Conservation (phyloP, 2,797 vertebrate species). For the Phalanger gymnotis region DNA sequence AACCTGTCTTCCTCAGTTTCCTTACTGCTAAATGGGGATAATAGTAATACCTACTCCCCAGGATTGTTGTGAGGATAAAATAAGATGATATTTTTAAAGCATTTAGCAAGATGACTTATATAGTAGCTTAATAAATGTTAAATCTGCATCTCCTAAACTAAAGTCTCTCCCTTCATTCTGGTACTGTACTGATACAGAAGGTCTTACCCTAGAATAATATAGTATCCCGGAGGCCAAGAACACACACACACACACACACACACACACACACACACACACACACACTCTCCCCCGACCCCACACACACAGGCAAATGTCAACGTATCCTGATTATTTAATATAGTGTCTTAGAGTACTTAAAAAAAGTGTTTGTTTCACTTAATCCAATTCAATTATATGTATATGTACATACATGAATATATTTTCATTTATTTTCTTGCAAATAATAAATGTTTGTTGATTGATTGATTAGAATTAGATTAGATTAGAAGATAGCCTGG, state of each 20-base stretch:
- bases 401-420: neutral
- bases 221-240: neutral
- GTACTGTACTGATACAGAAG: neutral
- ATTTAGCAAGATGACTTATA: neutral
- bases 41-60: neutral
- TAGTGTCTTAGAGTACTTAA: neutral
- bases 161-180: neutral
- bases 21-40: neutral
- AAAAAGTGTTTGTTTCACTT: neutral
- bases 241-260: neutral
- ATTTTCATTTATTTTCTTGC: neutral
- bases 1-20: neutral
- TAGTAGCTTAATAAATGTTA: neutral
- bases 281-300: too few species aligned
- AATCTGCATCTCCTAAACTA: neutral
- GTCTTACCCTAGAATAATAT: neutral
- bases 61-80: neutral
- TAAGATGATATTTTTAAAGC: neutral
- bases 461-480: neutral
- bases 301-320: neutral
- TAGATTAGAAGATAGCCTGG: neutral
- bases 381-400: neutral
- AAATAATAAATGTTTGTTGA: neutral
- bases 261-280: neutral
- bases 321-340: neutral